A percentile compares a stretch with the other conserved stretches of the same genome.
phyloP scores from a whole-genome alignment of 2,888 invertebrate genomes.

The Limnephilus auricula region DNA sequence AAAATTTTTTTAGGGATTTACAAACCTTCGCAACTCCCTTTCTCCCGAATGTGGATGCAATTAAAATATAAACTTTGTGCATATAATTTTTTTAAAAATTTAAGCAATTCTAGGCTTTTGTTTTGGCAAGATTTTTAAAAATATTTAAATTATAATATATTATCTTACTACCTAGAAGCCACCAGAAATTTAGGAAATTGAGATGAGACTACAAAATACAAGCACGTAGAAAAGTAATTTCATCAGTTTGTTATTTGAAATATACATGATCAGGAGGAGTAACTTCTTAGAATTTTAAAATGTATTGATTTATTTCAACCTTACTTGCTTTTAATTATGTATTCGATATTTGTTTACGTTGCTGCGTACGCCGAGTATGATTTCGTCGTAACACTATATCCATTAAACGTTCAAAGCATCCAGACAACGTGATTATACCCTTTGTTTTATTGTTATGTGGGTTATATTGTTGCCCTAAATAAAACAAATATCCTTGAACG shows the following conservation, averaged over 20 bases:
- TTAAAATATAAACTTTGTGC: too few relatives aligned
- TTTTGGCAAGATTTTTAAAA: too few relatives aligned
- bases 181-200: not conserved
- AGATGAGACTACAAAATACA: not conserved
- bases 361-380: not conserved
- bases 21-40: too few relatives aligned
- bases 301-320: not conserved
- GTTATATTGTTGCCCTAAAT: not conserved
- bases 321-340: conserved; percentile 21
- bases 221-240: not conserved
- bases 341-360: conserved; percentile 23
- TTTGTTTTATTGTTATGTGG: not conserved
- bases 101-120: too few relatives aligned
- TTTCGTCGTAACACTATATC: not conserved
- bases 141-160: too few relatives aligned
- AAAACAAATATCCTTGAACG: not conserved
- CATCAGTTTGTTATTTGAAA: not conserved
- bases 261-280: not conserved
- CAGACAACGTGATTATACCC: not conserved
- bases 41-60: too few relatives aligned
- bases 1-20: too few relatives aligned
- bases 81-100: too few relatives aligned
- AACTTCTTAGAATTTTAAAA: not conserved
- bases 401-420: not conserved
- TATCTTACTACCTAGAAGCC: too few relatives aligned